Evolutionary conservation across 2,888 invertebrate species (phyloP).

Genomic region (Leucophora obtusa): DNA sequence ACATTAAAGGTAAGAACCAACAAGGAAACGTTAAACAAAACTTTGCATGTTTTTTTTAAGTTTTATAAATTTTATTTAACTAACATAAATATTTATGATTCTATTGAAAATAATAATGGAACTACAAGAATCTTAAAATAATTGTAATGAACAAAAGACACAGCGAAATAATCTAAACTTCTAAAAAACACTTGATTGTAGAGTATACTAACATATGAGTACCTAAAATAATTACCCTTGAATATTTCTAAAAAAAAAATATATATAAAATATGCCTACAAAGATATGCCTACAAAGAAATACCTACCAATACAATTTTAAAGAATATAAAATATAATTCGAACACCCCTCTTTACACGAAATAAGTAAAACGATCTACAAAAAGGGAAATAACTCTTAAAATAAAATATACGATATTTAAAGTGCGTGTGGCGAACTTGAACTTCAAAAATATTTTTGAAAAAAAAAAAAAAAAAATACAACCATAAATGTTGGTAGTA

Average conservation of each 20-base stretch:
- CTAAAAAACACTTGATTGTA: slow-evolving; percentile 28
- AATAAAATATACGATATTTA: slow-evolving; percentile 63
- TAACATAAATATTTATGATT: slow-evolving; percentile 12
- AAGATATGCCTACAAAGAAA: slow-evolving; percentile 11
- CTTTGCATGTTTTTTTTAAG: neutral
- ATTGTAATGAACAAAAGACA: neutral
- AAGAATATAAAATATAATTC: neutral
- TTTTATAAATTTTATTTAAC: slow-evolving; percentile 2
- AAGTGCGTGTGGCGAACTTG: slow-evolving; percentile 72
- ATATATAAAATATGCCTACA: too few species aligned
- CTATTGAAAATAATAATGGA: neutral
- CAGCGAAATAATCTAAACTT: neutral
- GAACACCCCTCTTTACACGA: neutral
- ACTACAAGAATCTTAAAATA: neutral
- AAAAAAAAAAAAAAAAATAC: slow-evolving; percentile 1
- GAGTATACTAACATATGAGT: neutral
- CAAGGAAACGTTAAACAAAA: too few species aligned
- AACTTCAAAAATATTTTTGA: slow-evolving; percentile 67
- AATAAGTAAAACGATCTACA: slow-evolving; percentile 5
- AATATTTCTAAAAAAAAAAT: slow-evolving; percentile 17
- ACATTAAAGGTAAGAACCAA: too few species aligned
- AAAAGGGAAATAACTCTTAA: slow-evolving; percentile 15
- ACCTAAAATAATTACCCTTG: slow-evolving; percentile 44
- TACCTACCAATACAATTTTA: neutral
- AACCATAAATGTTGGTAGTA: neutral